phyloP scores from a whole-genome alignment of 2,888 invertebrate genomes.

The Dexiosoma caninum region DNA sequence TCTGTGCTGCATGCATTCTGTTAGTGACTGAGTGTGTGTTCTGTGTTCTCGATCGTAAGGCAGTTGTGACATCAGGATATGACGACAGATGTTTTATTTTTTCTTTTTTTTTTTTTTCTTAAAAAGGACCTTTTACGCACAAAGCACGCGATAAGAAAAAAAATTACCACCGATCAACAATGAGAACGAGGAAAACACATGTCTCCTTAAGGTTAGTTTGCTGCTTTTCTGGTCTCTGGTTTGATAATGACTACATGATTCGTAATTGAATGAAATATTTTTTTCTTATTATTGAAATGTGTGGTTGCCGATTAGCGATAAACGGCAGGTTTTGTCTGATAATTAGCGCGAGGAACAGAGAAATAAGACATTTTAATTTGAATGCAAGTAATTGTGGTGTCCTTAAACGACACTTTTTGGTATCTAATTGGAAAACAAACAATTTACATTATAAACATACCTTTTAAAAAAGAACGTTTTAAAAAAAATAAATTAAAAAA shows the following conservation, averaged over 20 bases:
- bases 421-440: too few species aligned
- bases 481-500: too few species aligned
- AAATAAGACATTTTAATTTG: background rate
- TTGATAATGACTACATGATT: conserved; percentile 33
- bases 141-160: conserved; percentile 55
- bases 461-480: too few species aligned
- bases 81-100: conserved; percentile 53
- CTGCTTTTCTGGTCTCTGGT: background rate
- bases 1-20: too few species aligned
- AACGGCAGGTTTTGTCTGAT: background rate
- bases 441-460: too few species aligned
- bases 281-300: conserved; percentile 26
- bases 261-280: conserved; percentile 42
- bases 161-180: conserved; percentile 8
- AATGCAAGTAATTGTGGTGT: background rate
- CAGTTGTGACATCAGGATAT: conserved; percentile 60
- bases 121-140: conserved; percentile 43
- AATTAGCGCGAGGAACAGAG: conserved; percentile 8
- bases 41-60: conserved; percentile 21
- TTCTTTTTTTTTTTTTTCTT: background rate
- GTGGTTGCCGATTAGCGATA: conserved; percentile 33
- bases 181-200: conserved; percentile 42
- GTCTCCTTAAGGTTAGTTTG: conserved; percentile 32
- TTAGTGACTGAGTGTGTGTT: background rate
- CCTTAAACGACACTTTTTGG: background rate